phyloP scores from a whole-genome alignment of 2,113 vertebrate species.

The Caracal caracal region DNA sequence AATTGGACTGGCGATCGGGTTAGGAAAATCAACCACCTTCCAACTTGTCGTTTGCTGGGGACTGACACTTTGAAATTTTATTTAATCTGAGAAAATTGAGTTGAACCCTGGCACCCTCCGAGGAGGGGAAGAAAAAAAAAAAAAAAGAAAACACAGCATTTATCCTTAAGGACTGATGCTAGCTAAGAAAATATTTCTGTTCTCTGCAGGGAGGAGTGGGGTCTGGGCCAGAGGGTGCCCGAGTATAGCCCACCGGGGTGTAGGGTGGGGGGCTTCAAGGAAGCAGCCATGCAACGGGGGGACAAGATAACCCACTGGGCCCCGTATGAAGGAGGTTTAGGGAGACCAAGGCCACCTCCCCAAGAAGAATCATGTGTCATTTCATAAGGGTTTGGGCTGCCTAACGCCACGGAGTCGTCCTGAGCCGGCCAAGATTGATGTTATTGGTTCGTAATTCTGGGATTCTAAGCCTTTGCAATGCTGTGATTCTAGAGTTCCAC shows the following conservation, averaged over 20 bases:
- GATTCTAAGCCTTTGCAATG: neutral
- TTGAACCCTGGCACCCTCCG: slow-evolving; percentile 89
- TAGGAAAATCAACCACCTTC: slow-evolving; percentile 91
- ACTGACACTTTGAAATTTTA: slow-evolving; percentile 94
- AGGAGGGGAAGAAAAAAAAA: slow-evolving; percentile 83
- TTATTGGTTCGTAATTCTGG: accelerated
- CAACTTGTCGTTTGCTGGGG: slow-evolving; percentile 88
- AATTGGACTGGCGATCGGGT: slow-evolving; percentile 95
- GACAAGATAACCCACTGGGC: neutral
- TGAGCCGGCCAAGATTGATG: accelerated
- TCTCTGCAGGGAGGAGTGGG: neutral
- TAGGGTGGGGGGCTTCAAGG: accelerated
- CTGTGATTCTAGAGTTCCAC: neutral
- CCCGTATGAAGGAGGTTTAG: neutral
- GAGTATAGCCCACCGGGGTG: accelerated
- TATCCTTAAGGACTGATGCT: slow-evolving; percentile 79
- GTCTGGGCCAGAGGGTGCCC: neutral
- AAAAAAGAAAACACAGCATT: slow-evolving; percentile 27
- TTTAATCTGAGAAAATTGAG: slow-evolving; percentile 95
- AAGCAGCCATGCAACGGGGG: neutral
- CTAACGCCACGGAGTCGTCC: accelerated
- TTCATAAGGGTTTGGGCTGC: neutral
- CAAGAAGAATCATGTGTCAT: neutral
- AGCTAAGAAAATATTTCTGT: slow-evolving; percentile 25
- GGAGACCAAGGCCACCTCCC: neutral